Evolutionary conservation across 2,113 vertebrate genomes (phyloP), one percentile per base, ranked within the genome.

Genomic region (Pterocles orientalis): DNA sequence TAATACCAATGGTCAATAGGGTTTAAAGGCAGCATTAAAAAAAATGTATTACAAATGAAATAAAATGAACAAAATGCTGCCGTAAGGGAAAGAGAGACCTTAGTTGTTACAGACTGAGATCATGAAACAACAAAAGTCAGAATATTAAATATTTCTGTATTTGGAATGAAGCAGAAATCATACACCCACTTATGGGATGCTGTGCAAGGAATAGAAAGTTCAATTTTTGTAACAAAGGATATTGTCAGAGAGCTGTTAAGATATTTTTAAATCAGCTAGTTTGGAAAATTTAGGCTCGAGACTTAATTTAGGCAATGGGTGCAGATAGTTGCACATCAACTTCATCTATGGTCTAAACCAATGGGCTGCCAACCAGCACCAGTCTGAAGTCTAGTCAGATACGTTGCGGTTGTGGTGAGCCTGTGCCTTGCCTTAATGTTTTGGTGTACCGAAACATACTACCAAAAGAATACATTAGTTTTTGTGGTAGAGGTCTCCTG

Each of bases 361-460:
- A 18, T 17, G 19, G 62, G 45, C 41, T 43, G 53, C 29, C 68
- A 53, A 60, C 10, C 20, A 34, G 29, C 45, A 34, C 10, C 34
- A 20, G 31, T 51, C 47, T 28, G 84, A 78, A 61, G 53, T 13
- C 14, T 5, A 31, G 54, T 14, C 20, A 31, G 31, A 9, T 43
- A 8, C 1, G 7, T 28, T 50, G 6, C 2, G 1, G 45, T 21
- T 45, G 45, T 31, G 36, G 10, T 45, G 72, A 78, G 54, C 17
- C 45, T 34, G 16, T 14, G 14, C 25, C 17, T 41, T 58, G 34
- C 53, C 54, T 47, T 61, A 28, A n/a, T 29, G 29, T 15, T 56
- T n/a, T 48, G 28, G 21, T 12, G 6, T 54, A 15, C 17, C 17
- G 9, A 0, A 0, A 39, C 7, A 39, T 4, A 7, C 56, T 61